Evolutionary conservation across 2,888 invertebrate species (phyloP).

Genomic region (Oscheius sp.): DNA sequence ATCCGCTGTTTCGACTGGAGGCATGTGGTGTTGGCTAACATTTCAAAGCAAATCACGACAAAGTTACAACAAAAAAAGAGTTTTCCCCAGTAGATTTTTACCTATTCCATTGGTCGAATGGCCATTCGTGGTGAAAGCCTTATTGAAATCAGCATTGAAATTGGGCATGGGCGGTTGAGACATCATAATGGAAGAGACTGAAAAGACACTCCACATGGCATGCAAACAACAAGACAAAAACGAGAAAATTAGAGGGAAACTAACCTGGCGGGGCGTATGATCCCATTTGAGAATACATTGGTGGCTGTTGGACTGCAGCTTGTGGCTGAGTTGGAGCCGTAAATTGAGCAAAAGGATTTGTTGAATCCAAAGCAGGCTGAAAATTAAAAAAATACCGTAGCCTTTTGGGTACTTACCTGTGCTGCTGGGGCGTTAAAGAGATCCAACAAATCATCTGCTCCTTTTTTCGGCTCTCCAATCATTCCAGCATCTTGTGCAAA

Average conservation of each 20-base stretch:
- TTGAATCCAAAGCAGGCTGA: constrained; percentile 40
- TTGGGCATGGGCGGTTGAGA: constrained; percentile 6
- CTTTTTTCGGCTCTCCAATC: constrained; percentile 2
- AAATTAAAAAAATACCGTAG: background rate
- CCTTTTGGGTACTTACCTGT: constrained; percentile 22
- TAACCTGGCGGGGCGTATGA: constrained; percentile 8
- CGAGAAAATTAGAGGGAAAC: background rate
- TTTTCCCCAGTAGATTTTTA: background rate
- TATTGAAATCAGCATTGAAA: constrained; percentile 4
- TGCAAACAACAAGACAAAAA: background rate
- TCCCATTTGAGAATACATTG: constrained; percentile 17
- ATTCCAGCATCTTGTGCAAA: constrained; percentile 53
- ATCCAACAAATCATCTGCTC: constrained; percentile 44
- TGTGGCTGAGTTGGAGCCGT: constrained; percentile 9
- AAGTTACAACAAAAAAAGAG: background rate
- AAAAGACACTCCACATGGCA: background rate
- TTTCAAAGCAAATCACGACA: background rate
- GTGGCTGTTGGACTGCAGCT: constrained; percentile 1
- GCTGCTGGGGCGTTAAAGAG: constrained; percentile 50
- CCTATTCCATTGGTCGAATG: constrained; percentile 7
- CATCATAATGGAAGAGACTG: constrained; percentile 19
- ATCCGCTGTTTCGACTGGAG: constrained; percentile 33
- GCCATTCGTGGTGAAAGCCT: background rate
- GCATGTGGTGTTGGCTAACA: no score
- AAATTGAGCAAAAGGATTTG: constrained; percentile 52